phyloP scores from a whole-genome alignment of 37 sponge, comb jelly and placozoan genomes.

The Beroe forskalii region DNA sequence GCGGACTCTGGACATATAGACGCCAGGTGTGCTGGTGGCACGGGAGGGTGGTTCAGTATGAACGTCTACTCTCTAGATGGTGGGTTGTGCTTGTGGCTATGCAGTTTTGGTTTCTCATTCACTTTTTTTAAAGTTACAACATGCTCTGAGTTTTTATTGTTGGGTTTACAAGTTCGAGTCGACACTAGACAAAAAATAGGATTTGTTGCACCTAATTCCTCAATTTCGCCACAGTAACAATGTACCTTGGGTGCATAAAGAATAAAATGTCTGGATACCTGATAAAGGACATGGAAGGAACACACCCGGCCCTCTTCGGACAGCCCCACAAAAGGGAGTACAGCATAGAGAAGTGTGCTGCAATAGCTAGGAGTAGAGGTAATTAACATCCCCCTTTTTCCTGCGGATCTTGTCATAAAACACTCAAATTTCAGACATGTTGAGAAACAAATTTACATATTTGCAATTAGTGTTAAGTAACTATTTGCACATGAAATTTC shows the following conservation, averaged over 20 bases:
- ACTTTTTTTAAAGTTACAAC: no score
- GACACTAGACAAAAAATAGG: no score
- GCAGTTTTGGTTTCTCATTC: no score
- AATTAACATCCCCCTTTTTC: background rate
- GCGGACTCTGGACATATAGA: constrained; percentile 9
- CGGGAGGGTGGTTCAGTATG: constrained; percentile 15
- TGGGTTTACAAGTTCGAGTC: no score
- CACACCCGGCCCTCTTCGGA: constrained; percentile 29
- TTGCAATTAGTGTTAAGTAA: no score
- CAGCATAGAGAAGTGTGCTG: constrained; percentile 36
- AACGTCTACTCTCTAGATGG: constrained; percentile 44
- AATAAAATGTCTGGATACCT: constrained; percentile 36
- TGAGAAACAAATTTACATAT: no score
- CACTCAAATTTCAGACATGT: no score
- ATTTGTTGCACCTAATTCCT: no score
- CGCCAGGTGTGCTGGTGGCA: background rate
- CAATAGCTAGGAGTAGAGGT: constrained; percentile 50
- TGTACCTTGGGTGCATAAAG: constrained; percentile 59
- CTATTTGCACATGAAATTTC: no score
- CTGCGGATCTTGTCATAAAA: no score
- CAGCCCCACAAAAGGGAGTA: constrained; percentile 23
- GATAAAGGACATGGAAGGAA: constrained; percentile 32
- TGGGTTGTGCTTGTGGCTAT: no score
- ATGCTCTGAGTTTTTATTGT: no score
- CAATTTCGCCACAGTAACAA: constrained; percentile 39